Evolutionary conservation across 2,113 vertebrate species (phyloP), one percentile per base, ranked within the genome.

Genomic region (Cephalopterus ornatus): DNA sequence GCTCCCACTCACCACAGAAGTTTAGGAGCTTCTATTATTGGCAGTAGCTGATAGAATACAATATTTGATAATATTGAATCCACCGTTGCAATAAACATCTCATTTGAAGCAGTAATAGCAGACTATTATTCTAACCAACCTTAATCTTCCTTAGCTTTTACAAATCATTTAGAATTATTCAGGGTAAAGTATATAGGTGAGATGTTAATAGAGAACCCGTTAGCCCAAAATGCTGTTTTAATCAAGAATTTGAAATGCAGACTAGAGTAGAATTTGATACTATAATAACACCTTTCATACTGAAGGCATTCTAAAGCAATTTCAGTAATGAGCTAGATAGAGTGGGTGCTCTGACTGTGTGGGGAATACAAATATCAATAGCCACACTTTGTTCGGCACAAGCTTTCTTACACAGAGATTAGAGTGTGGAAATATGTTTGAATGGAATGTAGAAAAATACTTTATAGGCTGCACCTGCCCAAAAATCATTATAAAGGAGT

Each of bases 221-320:
- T 95, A 85, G 75, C 56, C 81, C 33, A 90, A 96, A 95, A 89
- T 35, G 59, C 67, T 77, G 50, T 93, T 95, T 94, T 90, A 96
- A 96, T 80, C 88, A 93, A 88, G 92, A 88, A 93, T 92, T 72
- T 94, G 85, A 95, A 91, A 94, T 70, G 81, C 85, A 92, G 87
- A 74, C 77, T 83, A 30, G 78, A 83, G 81, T 62, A 92, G 55
- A 68, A 96, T 88, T 92, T 95, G 93, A 85, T 95, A 83, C 37
- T 85, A 33, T 93, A 96, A 96, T 95, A 94, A 68, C 59, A 93
- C 82, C 89, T 94, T 96, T 96, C 89, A 83, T 80, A 88, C 24
- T 52, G 55, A 93, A 92, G 49, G 47, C 61, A 89, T 95, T 96
- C 89, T 71, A 65, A 93, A 92, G 89, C 82, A 95, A 92, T 96